phyloP scores from a whole-genome alignment of 2,113 vertebrate genomes.

The Oryzias javanicus region DNA sequence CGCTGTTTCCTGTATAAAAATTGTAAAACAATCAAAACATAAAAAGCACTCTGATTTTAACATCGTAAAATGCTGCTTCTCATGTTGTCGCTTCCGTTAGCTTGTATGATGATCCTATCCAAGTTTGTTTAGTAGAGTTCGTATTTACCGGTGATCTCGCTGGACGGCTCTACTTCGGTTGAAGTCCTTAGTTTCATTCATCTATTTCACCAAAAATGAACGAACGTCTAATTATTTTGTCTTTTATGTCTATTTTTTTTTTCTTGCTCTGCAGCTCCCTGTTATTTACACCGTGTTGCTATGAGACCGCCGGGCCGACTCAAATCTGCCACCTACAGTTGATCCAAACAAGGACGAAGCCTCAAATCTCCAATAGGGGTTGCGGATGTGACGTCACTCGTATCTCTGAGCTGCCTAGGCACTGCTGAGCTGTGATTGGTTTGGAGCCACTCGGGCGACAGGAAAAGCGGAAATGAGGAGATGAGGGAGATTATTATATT shows the following conservation, averaged over 20 bases:
- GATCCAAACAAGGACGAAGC: not conserved
- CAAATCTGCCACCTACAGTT: slow-evolving; percentile 17
- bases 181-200: not conserved
- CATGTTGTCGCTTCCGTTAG: slow-evolving; percentile 28
- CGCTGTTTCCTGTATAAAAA: not conserved
- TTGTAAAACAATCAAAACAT: not conserved
- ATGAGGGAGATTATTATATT: too few species aligned
- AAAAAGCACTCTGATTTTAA: not conserved
- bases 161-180: not conserved
- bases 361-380: too few species aligned
- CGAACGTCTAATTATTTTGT: slow-evolving; percentile 40
- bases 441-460: too few species aligned
- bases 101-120: not conserved
- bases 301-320: slow-evolving; percentile 47
- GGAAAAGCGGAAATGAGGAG: too few species aligned
- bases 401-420: not conserved
- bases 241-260: not conserved
- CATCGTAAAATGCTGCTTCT: slow-evolving; percentile 12
- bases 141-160: slow-evolving; percentile 43
- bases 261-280: not conserved
- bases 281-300: slow-evolving; percentile 72
- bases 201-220: slow-evolving; percentile 1
- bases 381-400: too few species aligned
- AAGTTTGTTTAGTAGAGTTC: not conserved
- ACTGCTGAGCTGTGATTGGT: slow-evolving; percentile 1